phyloP scores from a whole-genome alignment of 2,113 vertebrate genomes.

The Clarias gariepinus region DNA sequence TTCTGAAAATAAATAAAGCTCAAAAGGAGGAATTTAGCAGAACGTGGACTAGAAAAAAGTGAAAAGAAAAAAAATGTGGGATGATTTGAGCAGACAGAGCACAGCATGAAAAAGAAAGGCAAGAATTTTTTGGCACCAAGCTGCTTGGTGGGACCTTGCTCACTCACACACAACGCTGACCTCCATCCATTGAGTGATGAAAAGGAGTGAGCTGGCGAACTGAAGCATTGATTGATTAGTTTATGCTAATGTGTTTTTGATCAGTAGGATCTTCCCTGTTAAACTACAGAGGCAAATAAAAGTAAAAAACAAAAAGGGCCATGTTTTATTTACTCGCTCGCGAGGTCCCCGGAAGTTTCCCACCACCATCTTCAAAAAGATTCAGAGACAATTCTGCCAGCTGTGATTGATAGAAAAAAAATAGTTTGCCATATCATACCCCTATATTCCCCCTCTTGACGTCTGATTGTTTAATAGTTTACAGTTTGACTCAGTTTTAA shows the following conservation, averaged over 20 bases:
- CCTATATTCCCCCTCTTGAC: slow-evolving; percentile 15
- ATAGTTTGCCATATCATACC: slow-evolving; percentile 40
- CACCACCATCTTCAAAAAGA: slow-evolving; percentile 59
- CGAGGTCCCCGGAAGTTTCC: slow-evolving; percentile 45
- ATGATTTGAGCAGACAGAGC: slow-evolving; percentile 50
- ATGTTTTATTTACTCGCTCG: slow-evolving; percentile 66
- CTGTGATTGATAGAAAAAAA: slow-evolving; percentile 58
- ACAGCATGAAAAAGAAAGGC: slow-evolving; percentile 56
- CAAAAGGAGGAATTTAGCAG: slow-evolving; percentile 29
- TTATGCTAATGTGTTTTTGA: slow-evolving; percentile 71
- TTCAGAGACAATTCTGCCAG: slow-evolving; percentile 62
- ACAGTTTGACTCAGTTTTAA: slow-evolving; percentile 55
- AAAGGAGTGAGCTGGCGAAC: slow-evolving; percentile 56
- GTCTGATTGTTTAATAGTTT: slow-evolving; percentile 59
- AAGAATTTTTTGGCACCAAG: slow-evolving; percentile 53
- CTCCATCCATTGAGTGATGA: slow-evolving; percentile 60
- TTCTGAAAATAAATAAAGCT: slow-evolving; percentile 15
- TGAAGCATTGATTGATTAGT: slow-evolving; percentile 70
- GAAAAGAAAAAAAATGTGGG: slow-evolving; percentile 46
- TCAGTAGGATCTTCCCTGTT: slow-evolving; percentile 58
- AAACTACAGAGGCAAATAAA: slow-evolving; percentile 50
- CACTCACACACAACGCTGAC: slow-evolving; percentile 46
- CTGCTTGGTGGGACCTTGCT: slow-evolving; percentile 35
- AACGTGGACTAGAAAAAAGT: slow-evolving; percentile 21
- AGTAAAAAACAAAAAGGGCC: slow-evolving; percentile 34